Evolutionary conservation across 1,140 invertebrate genomes (phyloP).

Genomic region (Coenobita brevimanus): DNA sequence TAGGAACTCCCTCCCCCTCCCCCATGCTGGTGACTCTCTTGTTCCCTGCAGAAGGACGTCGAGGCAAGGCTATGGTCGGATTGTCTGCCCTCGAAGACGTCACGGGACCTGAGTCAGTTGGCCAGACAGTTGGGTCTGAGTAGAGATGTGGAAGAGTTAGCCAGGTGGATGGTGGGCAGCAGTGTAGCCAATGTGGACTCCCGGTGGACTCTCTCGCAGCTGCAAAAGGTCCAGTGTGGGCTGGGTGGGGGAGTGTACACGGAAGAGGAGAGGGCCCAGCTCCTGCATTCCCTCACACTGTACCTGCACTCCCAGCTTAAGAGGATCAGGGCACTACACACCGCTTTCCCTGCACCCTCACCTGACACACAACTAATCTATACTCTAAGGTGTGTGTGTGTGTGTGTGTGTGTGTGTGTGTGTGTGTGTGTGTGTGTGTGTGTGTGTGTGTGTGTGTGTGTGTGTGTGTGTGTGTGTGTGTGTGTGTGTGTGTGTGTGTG

Average conservation of each 20-base stretch:
- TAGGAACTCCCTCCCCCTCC: too few species aligned
- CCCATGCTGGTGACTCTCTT: too few species aligned
- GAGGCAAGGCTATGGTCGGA: not conserved
- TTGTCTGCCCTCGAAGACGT: not conserved
- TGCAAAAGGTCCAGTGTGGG: not conserved
- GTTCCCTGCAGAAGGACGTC: not conserved
- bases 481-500: constrained; percentile 1
- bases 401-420: too few species aligned
- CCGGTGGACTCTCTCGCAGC: not conserved
- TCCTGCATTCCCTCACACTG: constrained; percentile 34
- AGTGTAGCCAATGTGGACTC: constrained; percentile 9
- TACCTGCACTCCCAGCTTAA: constrained; percentile 15
- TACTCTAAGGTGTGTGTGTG: constrained; percentile 35
- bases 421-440: too few species aligned
- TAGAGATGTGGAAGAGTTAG: constrained; percentile 12
- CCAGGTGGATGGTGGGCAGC: constrained; percentile 37
- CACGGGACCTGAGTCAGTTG: not conserved
- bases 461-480: constrained; percentile 1
- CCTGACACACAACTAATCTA: not conserved
- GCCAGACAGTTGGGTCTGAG: not conserved
- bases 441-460: too few species aligned
- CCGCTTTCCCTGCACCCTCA: not conserved
- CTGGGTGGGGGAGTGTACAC: not conserved
- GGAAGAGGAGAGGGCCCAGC: constrained; percentile 20
- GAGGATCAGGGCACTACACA: constrained; percentile 11